Conservation (phyloP, 2,888 invertebrate genomes). For the Seira ritae region DNA sequence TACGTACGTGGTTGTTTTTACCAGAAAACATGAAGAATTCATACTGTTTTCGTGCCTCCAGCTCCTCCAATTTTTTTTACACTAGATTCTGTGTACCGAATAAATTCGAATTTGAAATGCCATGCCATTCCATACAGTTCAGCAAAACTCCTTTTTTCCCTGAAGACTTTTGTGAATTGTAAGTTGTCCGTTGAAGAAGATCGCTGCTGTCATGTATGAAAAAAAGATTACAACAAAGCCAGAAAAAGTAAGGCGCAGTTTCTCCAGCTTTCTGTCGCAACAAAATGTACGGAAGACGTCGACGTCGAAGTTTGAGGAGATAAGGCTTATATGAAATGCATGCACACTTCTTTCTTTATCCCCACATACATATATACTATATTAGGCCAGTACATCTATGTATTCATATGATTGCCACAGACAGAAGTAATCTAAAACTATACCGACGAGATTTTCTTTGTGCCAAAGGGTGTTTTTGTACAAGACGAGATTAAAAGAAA, state of each 20-base stretch:
- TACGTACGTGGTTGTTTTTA: too few species aligned
- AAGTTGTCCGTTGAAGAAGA: neutral
- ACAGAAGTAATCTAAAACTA: too few species aligned
- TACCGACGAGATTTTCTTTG: neutral
- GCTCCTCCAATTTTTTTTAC: too few species aligned
- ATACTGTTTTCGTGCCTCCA: too few species aligned
- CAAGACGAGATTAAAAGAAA: neutral
- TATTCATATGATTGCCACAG: too few species aligned
- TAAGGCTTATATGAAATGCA: neutral
- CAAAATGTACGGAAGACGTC: slow-evolving; percentile 4
- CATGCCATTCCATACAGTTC: too few species aligned
- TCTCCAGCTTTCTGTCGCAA: neutral
- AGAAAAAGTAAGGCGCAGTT: slow-evolving; percentile 1
- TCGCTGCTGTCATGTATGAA: neutral
- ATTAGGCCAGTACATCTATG: too few species aligned
- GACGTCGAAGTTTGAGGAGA: neutral
- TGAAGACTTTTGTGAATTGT: neutral
- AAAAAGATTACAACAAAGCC: neutral
- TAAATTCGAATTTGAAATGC: too few species aligned
- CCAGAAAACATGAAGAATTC: too few species aligned
- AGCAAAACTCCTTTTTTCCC: too few species aligned
- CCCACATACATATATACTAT: neutral
- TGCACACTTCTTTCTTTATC: neutral
- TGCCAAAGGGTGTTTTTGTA: neutral
- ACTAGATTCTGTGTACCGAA: too few species aligned